These are phyloP conservation scores for Acrocephalus kingi DNA, from an alignment of 2,113 vertebrate genomes.

Conservation along the genomic window DNA sequence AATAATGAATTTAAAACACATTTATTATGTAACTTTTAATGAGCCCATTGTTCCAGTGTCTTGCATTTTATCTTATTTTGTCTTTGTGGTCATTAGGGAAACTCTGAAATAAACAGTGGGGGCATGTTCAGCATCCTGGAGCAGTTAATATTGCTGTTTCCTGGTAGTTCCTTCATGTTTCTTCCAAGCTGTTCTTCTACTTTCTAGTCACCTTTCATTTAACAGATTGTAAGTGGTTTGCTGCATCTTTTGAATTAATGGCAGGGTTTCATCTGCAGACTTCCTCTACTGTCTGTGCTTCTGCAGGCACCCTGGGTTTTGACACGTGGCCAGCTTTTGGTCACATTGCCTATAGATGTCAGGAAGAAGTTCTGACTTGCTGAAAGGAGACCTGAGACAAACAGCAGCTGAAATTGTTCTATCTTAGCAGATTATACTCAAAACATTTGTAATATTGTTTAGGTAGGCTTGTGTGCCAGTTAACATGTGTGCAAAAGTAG, in stretches of 20 bases:
- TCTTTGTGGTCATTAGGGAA: background rate
- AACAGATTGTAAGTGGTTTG: background rate
- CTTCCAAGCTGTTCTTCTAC: background rate
- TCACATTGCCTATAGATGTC: background rate
- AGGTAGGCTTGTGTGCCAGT: background rate
- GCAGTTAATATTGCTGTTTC: background rate
- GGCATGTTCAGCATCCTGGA: background rate
- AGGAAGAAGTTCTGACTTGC: background rate
- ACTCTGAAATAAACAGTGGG: background rate
- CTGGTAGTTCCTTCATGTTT: background rate
- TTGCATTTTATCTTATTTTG: background rate
- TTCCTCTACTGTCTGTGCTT: background rate
- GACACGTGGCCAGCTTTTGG: background rate
- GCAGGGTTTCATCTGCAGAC: background rate
- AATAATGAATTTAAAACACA: background rate
- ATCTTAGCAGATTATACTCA: background rate
- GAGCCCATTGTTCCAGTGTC: background rate
- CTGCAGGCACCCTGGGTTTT: background rate
- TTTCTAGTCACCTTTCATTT: background rate
- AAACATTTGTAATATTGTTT: background rate
- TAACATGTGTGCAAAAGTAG: background rate
- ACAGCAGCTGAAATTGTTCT: background rate
- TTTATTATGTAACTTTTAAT: background rate
- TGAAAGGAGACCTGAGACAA: background rate
- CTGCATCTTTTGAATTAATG: background rate